Percentiles rank a stretch among this genome's conserved stretches.
phyloP scores from a whole-genome alignment of 64 coral and sea anemone genomes.

The Montipora efflorescens region DNA sequence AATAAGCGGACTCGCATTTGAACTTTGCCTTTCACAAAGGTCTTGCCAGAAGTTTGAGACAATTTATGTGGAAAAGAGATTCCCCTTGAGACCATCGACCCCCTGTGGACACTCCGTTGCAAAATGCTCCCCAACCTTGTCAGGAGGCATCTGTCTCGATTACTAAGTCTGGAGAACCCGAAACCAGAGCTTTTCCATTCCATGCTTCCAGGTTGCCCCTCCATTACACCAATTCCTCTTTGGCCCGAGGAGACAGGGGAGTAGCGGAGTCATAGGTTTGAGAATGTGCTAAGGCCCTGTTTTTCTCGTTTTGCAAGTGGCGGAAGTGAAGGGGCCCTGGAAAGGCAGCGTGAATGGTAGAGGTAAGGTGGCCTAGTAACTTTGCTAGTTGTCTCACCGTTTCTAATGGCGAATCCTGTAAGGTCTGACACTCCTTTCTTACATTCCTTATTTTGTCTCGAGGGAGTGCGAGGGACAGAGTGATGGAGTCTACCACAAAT shows the following conservation, averaged over 20 bases:
- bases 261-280: slow-evolving; percentile 44
- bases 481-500: slow-evolving; percentile 45
- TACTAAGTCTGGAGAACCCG: slow-evolving; percentile 48
- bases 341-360: slow-evolving; percentile 80
- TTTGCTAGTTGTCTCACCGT: slow-evolving; percentile 66
- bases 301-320: slow-evolving; percentile 62
- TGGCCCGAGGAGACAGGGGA: slow-evolving; percentile 48
- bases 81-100: slow-evolving; percentile 58
- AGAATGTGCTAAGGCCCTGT: slow-evolving; percentile 14
- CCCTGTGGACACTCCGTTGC: slow-evolving; percentile 58
- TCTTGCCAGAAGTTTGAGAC: slow-evolving; percentile 46
- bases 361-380: slow-evolving; percentile 66
- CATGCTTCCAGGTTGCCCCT: slow-evolving; percentile 77
- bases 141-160: slow-evolving; percentile 76
- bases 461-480: slow-evolving; percentile 41
- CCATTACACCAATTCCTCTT: slow-evolving; percentile 75
- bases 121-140: slow-evolving; percentile 59
- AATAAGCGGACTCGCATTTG: not conserved
- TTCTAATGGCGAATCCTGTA: slow-evolving; percentile 16
- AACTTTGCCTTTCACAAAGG: slow-evolving; percentile 49
- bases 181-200: slow-evolving; percentile 65
- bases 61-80: slow-evolving; percentile 68
- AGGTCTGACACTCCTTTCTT: slow-evolving; percentile 43
- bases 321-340: slow-evolving; percentile 68
- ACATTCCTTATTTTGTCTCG: slow-evolving; percentile 62